A percentile compares a stretch with the other conserved stretches of the same genome.
These are phyloP conservation scores for Pyrocephalus nanus DNA, from an alignment of 2,797 vertebrate species.

Conservation along the genomic window DNA sequence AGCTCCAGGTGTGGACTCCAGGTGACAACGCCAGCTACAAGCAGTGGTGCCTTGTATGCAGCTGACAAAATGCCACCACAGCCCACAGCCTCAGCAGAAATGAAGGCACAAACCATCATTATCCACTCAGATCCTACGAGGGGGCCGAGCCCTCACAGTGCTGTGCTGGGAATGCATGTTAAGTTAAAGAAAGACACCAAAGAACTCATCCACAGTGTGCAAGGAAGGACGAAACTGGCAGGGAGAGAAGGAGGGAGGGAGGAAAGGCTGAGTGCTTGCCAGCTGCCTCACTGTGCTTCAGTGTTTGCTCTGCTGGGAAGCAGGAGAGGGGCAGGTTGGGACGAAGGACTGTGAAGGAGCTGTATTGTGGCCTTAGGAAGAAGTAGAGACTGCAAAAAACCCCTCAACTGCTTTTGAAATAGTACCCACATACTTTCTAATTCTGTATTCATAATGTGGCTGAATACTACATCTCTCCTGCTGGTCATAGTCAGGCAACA, in stretches of 20 bases:
- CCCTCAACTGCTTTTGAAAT: neutral
- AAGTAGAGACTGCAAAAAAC: neutral
- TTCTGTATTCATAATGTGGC: neutral
- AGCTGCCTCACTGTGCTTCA: conserved; percentile 8
- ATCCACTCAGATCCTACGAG: neutral
- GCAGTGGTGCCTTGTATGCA: neutral
- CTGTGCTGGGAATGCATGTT: neutral
- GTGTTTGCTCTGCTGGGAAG: conserved; percentile 15
- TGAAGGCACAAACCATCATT: neutral
- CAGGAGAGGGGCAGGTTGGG: neutral
- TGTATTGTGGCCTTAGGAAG: neutral
- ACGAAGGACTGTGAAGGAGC: neutral
- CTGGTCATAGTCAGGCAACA: neutral
- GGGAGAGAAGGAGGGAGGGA: neutral
- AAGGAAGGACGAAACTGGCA: neutral
- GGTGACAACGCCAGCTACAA: neutral
- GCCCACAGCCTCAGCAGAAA: neutral
- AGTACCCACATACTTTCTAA: neutral
- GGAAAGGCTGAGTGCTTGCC: neutral
- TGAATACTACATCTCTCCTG: neutral
- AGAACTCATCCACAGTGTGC: neutral
- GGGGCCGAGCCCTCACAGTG: neutral
- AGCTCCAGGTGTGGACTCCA: conserved; percentile 22
- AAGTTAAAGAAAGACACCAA: conserved; percentile 16
- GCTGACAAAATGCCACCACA: neutral